These are phyloP conservation scores for Halotydeus destructor DNA, from an alignment of 1,140 invertebrate species.

Conservation along the genomic window DNA sequence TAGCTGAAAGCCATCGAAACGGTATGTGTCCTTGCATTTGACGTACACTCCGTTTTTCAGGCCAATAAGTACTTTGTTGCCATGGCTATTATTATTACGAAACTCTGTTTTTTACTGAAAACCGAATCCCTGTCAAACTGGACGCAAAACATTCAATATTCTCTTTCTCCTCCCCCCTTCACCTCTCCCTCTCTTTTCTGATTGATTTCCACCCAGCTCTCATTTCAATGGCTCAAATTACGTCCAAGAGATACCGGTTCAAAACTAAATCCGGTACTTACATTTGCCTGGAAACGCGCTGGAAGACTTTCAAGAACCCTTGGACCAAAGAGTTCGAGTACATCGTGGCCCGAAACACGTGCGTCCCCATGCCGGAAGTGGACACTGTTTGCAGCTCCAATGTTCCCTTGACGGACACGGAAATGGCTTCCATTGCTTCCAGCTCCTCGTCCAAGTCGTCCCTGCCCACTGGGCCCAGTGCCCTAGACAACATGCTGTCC, in stretches of 20 bases:
- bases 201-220: too few relatives aligned
- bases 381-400: background rate
- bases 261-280: slow-evolving; percentile 49
- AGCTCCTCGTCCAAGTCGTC: background rate
- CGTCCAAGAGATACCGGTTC: slow-evolving; percentile 49
- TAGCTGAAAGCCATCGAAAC: slow-evolving; percentile 64
- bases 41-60: background rate
- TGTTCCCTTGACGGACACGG: too few relatives aligned
- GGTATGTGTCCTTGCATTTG: slow-evolving; percentile 21
- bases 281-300: slow-evolving; percentile 51
- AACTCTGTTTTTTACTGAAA: too few relatives aligned
- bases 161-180: too few relatives aligned
- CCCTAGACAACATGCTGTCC: background rate
- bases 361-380: background rate
- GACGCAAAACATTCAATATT: too few relatives aligned
- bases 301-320: slow-evolving; percentile 68
- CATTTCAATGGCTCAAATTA: too few relatives aligned
- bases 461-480: background rate
- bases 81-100: too few relatives aligned
- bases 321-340: slow-evolving; percentile 82
- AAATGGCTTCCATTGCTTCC: background rate
- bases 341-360: slow-evolving; percentile 57
- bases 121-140: too few relatives aligned
- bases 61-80: background rate
- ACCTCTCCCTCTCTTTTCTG: too few relatives aligned